Base-by-base conservation (phyloP, 2,113 vertebrate genomes). In the Casuarius casuarius region DNA sequence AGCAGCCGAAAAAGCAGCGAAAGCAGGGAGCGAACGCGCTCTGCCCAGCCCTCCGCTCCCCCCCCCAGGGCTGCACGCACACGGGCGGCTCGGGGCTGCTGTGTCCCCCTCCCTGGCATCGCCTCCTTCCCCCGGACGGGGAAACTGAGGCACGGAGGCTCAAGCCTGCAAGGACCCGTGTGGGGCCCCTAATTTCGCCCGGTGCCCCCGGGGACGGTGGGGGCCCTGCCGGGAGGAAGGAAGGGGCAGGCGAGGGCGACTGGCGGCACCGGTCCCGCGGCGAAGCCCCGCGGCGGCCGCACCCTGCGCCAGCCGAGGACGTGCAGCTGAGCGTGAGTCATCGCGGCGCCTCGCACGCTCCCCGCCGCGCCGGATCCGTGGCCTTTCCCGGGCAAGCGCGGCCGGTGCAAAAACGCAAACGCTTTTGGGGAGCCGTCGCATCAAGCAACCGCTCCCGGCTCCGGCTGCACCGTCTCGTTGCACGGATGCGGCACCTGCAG, bases 11-110 rank as follows among this genome's bases (percentile, higher is more conserved):
- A 38, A 38, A 38, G 38, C 25, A 6, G 25, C 23, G 10, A 28
- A 14, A 23, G 6, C 77, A 13, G 10, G 66, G 35, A n/a, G 46
- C 12, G 28, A 26, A 21, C 7, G 22, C 12, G 35, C 76, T 51
- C 40, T 28, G n/a, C 21, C 21, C 52, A 28, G 10, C 0, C 75
- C 10, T 58, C 8, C 49, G 20, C 33, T 52, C 58, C 38, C 38
- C n/a, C n/a, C n/a, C n/a, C n/a, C n/a, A n/a, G n/a, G n/a, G 4
- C 0, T 0, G 46, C 13, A 2, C 0, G 0, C 21, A 35, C 52
- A 12, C 23, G 49, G 10, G 21, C 49, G 49, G 49, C 49, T 51
- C 49, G 20, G 49, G 22, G 49, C 20, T 22, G 49, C 49, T 38
- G 38, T 38, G 8, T 38, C 38, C 38, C 38, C 38, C 38, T 38